phyloP scores from a whole-genome alignment of 2,888 invertebrate species.

The Eueremaeus valkanovi region DNA sequence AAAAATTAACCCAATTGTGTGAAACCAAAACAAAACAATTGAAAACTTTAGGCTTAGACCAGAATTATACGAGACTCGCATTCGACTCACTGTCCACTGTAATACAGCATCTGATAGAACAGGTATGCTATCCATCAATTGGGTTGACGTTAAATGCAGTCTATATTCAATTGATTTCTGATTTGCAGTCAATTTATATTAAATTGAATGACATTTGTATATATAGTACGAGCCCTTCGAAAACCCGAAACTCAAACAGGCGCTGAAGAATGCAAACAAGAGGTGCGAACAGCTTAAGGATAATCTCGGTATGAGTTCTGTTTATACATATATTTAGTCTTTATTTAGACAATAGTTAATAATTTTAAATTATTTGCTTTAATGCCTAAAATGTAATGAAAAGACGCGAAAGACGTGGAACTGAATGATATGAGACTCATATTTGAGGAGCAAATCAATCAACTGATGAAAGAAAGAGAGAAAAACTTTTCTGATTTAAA shows the following conservation, averaged over 20 bases:
- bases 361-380: background rate
- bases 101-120: constrained; percentile 21
- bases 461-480: constrained; percentile 31
- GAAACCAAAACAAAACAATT: constrained; percentile 25
- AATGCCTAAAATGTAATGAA: no score
- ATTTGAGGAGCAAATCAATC: constrained; percentile 29
- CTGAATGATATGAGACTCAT: constrained; percentile 21
- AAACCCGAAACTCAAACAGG: constrained; percentile 17
- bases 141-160: background rate
- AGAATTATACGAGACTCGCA: constrained; percentile 19
- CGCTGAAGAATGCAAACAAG: background rate
- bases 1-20: constrained; percentile 11
- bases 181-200: no score
- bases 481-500: constrained; percentile 18
- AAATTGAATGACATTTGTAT: background rate
- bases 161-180: background rate
- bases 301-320: constrained; percentile 11
- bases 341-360: no score
- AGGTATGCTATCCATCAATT: background rate
- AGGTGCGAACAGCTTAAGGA: constrained; percentile 31
- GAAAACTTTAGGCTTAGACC: background rate
- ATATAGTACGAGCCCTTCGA: constrained; percentile 31
- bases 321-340: background rate
- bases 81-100: constrained; percentile 8
- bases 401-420: constrained; percentile 4